These are phyloP conservation scores for Leptinotarsa lineolata DNA, from an alignment of 1,140 invertebrate genomes.

Conservation along the genomic window DNA sequence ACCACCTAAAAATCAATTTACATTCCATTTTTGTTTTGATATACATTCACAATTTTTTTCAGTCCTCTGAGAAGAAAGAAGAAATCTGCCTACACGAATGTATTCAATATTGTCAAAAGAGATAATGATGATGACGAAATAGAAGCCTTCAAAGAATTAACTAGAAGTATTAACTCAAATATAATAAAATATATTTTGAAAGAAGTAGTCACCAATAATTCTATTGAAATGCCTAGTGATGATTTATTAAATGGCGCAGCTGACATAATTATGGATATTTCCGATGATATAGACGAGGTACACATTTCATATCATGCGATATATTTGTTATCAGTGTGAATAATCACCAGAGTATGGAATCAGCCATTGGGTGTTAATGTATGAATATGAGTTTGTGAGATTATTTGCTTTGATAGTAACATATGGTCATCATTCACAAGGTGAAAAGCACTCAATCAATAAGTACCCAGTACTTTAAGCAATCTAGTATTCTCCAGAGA, in stretches of 20 bases:
- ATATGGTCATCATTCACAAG: too few species aligned
- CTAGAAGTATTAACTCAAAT: constrained; percentile 25
- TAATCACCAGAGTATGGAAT: too few species aligned
- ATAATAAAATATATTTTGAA: constrained; percentile 35
- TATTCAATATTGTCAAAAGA: constrained; percentile 18
- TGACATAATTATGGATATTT: constrained; percentile 42
- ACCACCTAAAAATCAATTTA: neutral
- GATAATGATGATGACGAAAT: constrained; percentile 11
- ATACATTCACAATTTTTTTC: constrained; percentile 5
- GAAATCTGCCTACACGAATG: constrained; percentile 17
- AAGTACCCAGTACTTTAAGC: too few species aligned
- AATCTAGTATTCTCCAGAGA: too few species aligned
- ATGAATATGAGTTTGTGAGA: too few species aligned
- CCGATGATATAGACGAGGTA: constrained; percentile 35
- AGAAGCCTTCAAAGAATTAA: constrained; percentile 3
- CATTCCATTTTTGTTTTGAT: too few species aligned
- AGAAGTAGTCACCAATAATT: constrained; percentile 34
- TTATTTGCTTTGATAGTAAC: too few species aligned
- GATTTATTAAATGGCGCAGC: constrained; percentile 37
- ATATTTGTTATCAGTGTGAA: too few species aligned
- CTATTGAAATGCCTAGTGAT: constrained; percentile 31
- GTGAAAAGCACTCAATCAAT: too few species aligned
- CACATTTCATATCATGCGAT: neutral
- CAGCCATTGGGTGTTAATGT: too few species aligned
- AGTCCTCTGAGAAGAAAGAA: constrained; percentile 59